Evolutionary conservation across 2,888 invertebrate species (phyloP).

Genomic region (Drosophila mettleri): DNA sequence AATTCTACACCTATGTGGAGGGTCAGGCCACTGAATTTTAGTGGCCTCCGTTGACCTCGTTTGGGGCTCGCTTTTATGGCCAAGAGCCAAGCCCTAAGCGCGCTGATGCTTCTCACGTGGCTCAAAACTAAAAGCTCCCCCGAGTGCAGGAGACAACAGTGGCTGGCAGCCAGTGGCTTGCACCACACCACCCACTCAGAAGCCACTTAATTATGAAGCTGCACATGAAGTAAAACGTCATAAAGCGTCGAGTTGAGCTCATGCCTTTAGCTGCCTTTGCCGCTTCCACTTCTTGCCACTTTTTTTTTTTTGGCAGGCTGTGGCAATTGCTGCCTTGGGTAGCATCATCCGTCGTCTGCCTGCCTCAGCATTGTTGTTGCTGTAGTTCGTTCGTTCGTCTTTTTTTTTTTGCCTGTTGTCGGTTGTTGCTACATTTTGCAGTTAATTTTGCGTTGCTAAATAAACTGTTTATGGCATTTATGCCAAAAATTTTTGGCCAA

Average conservation of each 20-base stretch:
- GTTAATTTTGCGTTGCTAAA: conserved; percentile 83
- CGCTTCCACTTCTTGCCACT: conserved; percentile 7
- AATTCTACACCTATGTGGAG: conserved; percentile 24
- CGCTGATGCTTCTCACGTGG: conserved; percentile 78
- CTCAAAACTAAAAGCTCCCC: conserved; percentile 79
- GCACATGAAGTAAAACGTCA: conserved; percentile 81
- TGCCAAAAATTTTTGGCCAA: conserved; percentile 77
- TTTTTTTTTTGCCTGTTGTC: conserved; percentile 10
- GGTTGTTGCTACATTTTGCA: conserved; percentile 71
- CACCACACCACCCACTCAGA: conserved; percentile 8
- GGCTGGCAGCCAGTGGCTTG: conserved; percentile 19
- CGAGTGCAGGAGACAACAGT: conserved; percentile 63
- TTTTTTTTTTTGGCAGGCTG: conserved; percentile 28
- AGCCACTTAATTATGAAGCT: conserved; percentile 80
- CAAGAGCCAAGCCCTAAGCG: conserved; percentile 59
- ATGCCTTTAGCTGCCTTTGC: conserved; percentile 7
- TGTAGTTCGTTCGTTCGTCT: conserved; percentile 6
- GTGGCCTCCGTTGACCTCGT: conserved; percentile 76
- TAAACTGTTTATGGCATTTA: conserved; percentile 83
- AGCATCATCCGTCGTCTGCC: conserved; percentile 65
- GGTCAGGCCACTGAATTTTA: conserved; percentile 62
- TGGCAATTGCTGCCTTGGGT: conserved; percentile 63
- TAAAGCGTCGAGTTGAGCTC: conserved; percentile 75
- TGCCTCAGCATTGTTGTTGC: conserved; percentile 48
- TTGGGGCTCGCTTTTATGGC: conserved; percentile 77